Evolutionary conservation across 2,888 invertebrate genomes (phyloP).

Genomic region (Geophilus truncorum): DNA sequence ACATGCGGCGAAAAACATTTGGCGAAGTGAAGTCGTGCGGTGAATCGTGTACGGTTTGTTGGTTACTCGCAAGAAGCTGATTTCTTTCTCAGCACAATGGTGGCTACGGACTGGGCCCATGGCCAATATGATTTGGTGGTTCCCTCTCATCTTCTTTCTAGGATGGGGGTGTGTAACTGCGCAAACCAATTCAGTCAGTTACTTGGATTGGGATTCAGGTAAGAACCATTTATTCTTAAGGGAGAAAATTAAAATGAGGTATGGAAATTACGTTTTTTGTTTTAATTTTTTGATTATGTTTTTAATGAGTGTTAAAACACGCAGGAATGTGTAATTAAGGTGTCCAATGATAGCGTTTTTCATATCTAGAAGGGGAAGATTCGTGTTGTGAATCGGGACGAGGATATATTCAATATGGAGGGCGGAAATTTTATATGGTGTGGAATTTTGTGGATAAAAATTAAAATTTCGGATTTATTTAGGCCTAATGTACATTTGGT

Average conservation of each 20-base stretch:
- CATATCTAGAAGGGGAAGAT: too few relatives aligned
- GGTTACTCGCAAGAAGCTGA: conserved; percentile 15
- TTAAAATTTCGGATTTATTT: too few relatives aligned
- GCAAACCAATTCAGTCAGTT: conserved; percentile 23
- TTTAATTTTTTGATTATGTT: too few relatives aligned
- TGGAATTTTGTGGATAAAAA: neutral
- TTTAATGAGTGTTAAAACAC: too few relatives aligned
- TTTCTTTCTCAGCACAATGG: conserved; percentile 29
- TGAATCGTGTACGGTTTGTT: conserved; percentile 16
- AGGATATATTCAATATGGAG: too few relatives aligned
- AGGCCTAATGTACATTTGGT: too few relatives aligned
- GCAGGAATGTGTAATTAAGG: too few relatives aligned
- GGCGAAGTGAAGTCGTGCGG: neutral
- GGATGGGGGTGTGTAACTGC: conserved; percentile 11
- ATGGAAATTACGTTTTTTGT: too few relatives aligned
- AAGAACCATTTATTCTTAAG: neutral
- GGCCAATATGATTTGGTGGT: conserved; percentile 30
- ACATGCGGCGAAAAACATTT: neutral
- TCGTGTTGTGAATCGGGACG: too few relatives aligned
- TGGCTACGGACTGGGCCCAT: conserved; percentile 30
- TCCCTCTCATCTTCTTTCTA: neutral
- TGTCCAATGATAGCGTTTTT: too few relatives aligned
- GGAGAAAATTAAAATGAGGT: neutral
- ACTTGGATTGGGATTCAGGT: conserved; percentile 32
- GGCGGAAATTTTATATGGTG: too few relatives aligned